Evolutionary conservation across 2,888 invertebrate species (phyloP).

Genomic region (Tanytarsus gracilentus): DNA sequence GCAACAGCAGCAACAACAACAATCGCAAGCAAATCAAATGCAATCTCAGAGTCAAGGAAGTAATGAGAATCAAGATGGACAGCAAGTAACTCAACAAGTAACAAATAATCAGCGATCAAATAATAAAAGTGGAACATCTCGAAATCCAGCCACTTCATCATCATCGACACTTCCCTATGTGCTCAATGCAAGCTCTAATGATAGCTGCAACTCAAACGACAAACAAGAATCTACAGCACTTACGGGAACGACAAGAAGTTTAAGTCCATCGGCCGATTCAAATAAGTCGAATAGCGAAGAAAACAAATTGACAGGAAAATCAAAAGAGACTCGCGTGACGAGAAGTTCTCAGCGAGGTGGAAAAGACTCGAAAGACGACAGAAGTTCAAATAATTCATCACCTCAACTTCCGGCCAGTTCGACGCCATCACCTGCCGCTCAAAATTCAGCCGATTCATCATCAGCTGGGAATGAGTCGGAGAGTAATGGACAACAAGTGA

Average conservation of each 20-base stretch:
- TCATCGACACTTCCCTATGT: slow-evolving; percentile 57
- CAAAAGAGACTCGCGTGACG: slow-evolving; percentile 46
- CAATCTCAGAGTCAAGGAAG: too few relatives aligned
- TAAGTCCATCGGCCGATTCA: slow-evolving; percentile 39
- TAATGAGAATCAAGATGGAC: neutral
- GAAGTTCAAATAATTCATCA: slow-evolving; percentile 54
- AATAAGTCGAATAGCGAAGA: slow-evolving; percentile 36
- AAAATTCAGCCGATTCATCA: slow-evolving; percentile 34
- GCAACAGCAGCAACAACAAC: too few relatives aligned
- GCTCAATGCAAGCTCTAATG: slow-evolving; percentile 48
- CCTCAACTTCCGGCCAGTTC: slow-evolving; percentile 48
- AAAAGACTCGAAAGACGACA: slow-evolving; percentile 35
- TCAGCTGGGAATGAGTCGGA: slow-evolving; percentile 41
- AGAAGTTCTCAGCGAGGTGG: slow-evolving; percentile 57
- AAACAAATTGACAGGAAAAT: slow-evolving; percentile 32
- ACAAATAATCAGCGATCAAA: slow-evolving; percentile 48
- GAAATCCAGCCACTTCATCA: too few relatives aligned
- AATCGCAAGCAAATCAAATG: too few relatives aligned
- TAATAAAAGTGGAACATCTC: slow-evolving; percentile 52
- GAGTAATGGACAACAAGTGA: too few relatives aligned
- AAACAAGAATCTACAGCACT: slow-evolving; percentile 32
- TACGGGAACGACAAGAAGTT: slow-evolving; percentile 35
- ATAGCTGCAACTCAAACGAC: slow-evolving; percentile 39
- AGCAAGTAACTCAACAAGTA: slow-evolving; percentile 40
- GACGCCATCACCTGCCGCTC: slow-evolving; percentile 39